Evolutionary conservation across 1,140 invertebrate genomes (phyloP), one percentile per base, ranked within the genome.

Genomic region (Phenacoccus solenopsis): DNA sequence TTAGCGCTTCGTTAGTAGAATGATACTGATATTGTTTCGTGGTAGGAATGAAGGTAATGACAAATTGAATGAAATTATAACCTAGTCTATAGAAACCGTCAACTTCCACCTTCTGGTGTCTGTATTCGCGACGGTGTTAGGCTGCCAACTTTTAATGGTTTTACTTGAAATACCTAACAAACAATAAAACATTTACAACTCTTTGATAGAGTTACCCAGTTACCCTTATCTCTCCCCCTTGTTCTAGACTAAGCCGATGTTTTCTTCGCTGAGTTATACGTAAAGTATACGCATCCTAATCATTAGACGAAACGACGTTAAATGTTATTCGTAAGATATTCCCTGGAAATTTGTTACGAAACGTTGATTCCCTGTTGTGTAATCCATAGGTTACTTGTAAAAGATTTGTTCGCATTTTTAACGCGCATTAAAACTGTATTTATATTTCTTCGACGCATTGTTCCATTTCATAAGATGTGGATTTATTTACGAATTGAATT

Each of bases 371-470:
- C 38, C 38, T 9, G 38, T 49, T 9, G 38, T 49, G 38, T 49
- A 49, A 49, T n/a, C n/a, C n/a, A n/a, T n/a, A n/a, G n/a, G n/a
- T n/a, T 49, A 49, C 38, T 49, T 49, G 38, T 49, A 49, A 49
- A n/a, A 49, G 38, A 49, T 49, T 49, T n/a, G 38, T 49, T 49
- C 38, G 38, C 38, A 49, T 49, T 16, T 16, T 49, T 49, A 49
- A 49, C 20, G 38, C 20, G 38, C 38, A 16, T 49, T 49, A 49
- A 49, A 49, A 49, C 16, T 16, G 12, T 32, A 49, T 49, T 49
- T 49, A 10, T 49, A 49, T 49, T 49, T 49, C 38, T 49, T 49
- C 20, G 5, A 32, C 13, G 30, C 30, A 7, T 32, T 7, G 13
- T 32, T 32, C 5, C 5, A 13, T 32, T 32, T 32, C 30, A 32